Evolutionary conservation across 2,113 vertebrate genomes (phyloP), one percentile per base, ranked within the genome.

Genomic region (Axis porcinus): DNA sequence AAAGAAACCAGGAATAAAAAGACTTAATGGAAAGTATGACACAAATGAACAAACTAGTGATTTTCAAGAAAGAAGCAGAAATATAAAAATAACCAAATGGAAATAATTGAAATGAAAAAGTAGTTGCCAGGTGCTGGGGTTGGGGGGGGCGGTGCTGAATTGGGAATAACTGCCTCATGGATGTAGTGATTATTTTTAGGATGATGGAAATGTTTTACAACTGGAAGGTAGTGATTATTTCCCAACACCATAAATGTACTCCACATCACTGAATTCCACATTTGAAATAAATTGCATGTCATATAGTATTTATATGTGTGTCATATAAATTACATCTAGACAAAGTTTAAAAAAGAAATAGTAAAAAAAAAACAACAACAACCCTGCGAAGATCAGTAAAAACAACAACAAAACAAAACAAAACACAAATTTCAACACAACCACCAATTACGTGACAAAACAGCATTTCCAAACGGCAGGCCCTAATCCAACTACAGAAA

Each of bases 61-160:
- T 82, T 95, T 95, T 70, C 14, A 79, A 74, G 47, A 91, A 78
- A 55, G 40, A 76, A 64, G 57, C 23, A 79, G 67, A 86, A 57
- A 91, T 89, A 70, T 82, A 83, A 70, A 79, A 87, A 87, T 12
- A 96, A 81, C 52, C 50, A 91, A 50, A 43, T 81, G n/a, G 50
- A 86, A 91, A 12, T 50, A 58, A 87, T 17, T 88, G 28, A 87
- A 95, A 91, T 81, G 2, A 85, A 92, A 85, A 76, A 36, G 13
- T 67, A 13, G 36, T 74, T 95, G 15, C 85, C n/a, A 83, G 28
- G 9, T 25, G 5, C 28, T 40, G 11, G 43, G 21, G n/a, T n/a
- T n/a, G n/a, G 47, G 7, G 45, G 11, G 12, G 3, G 47, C 30
- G 5, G 78, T 25, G 47, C 55, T 40, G 19, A 52, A 92, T 47